Percentiles rank a stretch among this genome's conserved stretches.
These are phyloP conservation scores for Natator depressus DNA, from an alignment of 2,113 vertebrate genomes.

Conservation along the genomic window DNA sequence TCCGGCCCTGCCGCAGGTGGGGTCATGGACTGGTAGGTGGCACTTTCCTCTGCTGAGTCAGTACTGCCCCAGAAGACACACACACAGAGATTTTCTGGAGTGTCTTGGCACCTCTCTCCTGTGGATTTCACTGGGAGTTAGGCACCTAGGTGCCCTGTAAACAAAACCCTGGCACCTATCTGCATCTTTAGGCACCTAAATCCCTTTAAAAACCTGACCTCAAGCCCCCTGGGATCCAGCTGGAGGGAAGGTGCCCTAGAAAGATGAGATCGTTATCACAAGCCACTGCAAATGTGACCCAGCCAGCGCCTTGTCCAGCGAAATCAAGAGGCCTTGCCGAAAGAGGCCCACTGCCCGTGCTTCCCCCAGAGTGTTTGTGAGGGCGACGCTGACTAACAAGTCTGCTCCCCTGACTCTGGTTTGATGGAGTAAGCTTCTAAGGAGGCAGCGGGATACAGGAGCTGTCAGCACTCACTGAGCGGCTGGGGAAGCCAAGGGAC, in stretches of 20 bases:
- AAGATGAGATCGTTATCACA: background rate
- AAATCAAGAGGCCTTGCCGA: background rate
- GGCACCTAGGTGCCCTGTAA: no score
- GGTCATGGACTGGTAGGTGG: background rate
- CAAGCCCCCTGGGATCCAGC: background rate
- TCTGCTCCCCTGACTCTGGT: background rate
- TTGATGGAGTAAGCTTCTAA: background rate
- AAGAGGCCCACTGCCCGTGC: accelerated
- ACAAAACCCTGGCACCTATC: background rate
- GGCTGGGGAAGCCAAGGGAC: conserved; percentile 26
- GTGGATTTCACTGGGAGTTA: background rate
- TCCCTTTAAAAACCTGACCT: background rate
- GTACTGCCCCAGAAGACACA: background rate
- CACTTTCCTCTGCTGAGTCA: background rate
- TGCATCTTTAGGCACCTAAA: background rate
- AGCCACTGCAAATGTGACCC: background rate
- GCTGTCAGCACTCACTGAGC: conserved; percentile 53
- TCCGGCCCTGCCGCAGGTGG: background rate
- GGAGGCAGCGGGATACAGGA: conserved; percentile 1
- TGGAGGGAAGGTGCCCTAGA: background rate
- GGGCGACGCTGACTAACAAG: background rate
- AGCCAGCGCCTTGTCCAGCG: background rate
- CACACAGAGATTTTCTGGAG: background rate
- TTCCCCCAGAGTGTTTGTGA: background rate
- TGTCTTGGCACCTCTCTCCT: background rate